Evolutionary conservation across 1,140 invertebrate genomes (phyloP).

Genomic region (Metopolophium dirhodum): DNA sequence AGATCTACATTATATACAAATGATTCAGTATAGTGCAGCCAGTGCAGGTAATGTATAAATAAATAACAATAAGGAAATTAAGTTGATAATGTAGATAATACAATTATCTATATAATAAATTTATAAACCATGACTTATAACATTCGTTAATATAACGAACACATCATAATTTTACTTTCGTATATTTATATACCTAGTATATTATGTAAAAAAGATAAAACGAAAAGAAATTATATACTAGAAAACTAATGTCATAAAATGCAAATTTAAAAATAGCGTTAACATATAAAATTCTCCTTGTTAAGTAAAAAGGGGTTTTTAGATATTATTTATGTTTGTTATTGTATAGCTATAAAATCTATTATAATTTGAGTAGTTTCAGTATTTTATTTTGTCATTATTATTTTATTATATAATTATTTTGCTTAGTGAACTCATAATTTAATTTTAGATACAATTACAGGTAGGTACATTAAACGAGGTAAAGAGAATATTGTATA

Average conservation of each 20-base stretch:
- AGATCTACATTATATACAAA: background rate
- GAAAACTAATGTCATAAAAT: background rate
- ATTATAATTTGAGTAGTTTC: conserved; percentile 1
- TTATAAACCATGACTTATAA: background rate
- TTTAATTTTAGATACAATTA: conserved; percentile 1
- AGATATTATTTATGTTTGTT: background rate
- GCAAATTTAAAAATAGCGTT: background rate
- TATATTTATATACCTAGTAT: background rate
- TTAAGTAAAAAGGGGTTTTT: background rate
- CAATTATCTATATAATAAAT: background rate
- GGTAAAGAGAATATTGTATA: background rate
- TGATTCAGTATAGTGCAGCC: too few relatives aligned
- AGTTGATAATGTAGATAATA: background rate
- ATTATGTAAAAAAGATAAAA: background rate
- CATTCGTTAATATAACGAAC: background rate
- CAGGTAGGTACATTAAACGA: conserved; percentile 15
- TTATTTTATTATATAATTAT: conserved; percentile 33
- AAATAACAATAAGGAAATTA: background rate
- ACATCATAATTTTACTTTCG: background rate
- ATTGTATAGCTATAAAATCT: background rate
- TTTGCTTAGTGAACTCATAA: conserved; percentile 37
- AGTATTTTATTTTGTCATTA: conserved; percentile 18
- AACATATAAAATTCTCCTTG: background rate
- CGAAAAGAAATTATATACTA: background rate
- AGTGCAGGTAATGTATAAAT: background rate